Conservation (phyloP, 2,113 vertebrate genomes). For the Sceloporus tristichus region DNA sequence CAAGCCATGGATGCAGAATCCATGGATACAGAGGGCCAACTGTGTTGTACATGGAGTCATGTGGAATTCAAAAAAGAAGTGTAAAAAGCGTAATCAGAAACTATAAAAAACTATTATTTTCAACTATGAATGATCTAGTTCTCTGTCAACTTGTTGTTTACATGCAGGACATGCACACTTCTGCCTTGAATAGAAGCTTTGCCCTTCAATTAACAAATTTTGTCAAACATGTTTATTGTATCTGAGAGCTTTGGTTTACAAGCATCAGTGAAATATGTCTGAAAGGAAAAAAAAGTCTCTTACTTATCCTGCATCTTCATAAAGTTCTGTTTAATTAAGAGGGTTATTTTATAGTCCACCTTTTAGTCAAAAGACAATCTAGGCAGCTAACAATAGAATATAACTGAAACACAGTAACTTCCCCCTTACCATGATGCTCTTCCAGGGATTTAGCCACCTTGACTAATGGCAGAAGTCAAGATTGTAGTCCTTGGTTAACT, state of each 20-base stretch:
- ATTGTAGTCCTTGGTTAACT: not conserved
- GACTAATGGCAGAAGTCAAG: not conserved
- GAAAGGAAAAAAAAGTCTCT: not conserved
- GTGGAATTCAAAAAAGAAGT: not conserved
- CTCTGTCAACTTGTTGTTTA: not conserved
- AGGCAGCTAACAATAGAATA: not conserved
- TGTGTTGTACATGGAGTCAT: not conserved
- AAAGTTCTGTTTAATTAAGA: not conserved
- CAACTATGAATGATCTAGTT: not conserved
- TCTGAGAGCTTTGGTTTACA: not conserved
- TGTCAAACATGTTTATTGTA: not conserved
- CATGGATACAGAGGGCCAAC: too few species aligned
- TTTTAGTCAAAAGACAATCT: not conserved
- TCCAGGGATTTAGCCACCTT: too few species aligned
- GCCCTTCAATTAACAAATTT: not conserved
- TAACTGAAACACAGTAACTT: not conserved
- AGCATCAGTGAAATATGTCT: not conserved
- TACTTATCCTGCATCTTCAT: not conserved
- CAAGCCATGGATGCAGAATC: too few species aligned
- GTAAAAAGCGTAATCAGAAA: not conserved
- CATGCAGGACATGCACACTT: not conserved
- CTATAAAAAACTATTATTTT: not conserved
- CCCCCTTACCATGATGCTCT: too few species aligned
- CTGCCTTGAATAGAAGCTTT: not conserved
- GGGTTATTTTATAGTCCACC: not conserved